Conservation (phyloP, 2,888 invertebrate species). For the Calameuta filiformis region DNA sequence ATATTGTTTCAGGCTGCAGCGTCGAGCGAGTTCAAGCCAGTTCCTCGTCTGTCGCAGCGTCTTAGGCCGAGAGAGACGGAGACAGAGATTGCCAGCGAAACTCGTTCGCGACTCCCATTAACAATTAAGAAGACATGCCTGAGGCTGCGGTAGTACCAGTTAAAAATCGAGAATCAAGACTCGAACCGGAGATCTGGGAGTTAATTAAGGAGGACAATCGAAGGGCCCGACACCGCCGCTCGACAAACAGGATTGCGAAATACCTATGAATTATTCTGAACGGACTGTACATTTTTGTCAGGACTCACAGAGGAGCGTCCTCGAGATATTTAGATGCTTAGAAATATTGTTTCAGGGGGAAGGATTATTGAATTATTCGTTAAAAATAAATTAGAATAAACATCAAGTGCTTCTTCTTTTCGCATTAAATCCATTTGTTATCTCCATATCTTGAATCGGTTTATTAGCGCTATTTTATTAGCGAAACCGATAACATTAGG, state of each 20-base stretch:
- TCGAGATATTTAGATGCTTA: not conserved
- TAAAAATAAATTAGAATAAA: not conserved
- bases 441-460: not conserved
- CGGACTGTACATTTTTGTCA: not conserved
- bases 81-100: constrained; percentile 20
- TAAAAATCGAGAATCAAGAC: constrained; percentile 9
- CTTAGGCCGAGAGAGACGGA: not conserved
- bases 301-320: not conserved
- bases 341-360: not conserved
- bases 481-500: not conserved
- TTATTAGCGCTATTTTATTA: not conserved
- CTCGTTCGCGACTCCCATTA: constrained; percentile 45
- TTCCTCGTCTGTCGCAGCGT: not conserved
- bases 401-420: not conserved
- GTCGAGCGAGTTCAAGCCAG: not conserved
- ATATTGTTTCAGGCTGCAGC: constrained; percentile 25
- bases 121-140: constrained; percentile 45
- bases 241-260: not conserved
- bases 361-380: not conserved
- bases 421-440: not conserved
- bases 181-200: constrained; percentile 21
- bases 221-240: not conserved
- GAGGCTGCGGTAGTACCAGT: not conserved
- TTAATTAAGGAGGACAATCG: constrained; percentile 47
- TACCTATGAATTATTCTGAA: not conserved